Conservation (phyloP, 2,113 vertebrate species). For the Aspiorhynchus laticeps region DNA sequence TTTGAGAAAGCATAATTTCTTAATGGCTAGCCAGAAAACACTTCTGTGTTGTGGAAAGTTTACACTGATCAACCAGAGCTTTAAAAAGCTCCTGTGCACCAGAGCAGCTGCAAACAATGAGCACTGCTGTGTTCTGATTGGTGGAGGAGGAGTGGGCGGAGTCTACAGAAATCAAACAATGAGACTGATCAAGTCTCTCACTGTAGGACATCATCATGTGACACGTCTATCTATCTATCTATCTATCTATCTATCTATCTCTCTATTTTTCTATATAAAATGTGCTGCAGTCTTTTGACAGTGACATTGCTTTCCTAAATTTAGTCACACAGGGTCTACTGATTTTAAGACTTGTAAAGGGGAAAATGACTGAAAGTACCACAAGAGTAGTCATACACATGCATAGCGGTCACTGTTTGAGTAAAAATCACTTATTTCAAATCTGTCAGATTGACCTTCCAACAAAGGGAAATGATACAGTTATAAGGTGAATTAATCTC, state of each 20-base stretch:
- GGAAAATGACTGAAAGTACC: neutral
- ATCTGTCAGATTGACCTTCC: neutral
- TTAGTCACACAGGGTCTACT: conserved; percentile 49
- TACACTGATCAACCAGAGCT: neutral
- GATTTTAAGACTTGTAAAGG: neutral
- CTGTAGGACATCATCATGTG: neutral
- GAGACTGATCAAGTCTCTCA: neutral
- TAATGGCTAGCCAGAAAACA: neutral
- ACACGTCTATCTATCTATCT: neutral
- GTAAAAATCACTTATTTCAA: neutral
- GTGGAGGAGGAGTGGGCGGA: neutral
- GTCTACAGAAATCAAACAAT: neutral
- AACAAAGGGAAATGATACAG: neutral
- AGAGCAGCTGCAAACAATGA: neutral
- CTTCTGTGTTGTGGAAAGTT: neutral
- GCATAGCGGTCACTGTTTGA: conserved; percentile 6
- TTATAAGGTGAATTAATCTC: neutral
- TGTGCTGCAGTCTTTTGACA: neutral
- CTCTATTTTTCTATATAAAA: too few species aligned
- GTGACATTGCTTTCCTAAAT: conserved; percentile 20
- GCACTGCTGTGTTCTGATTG: neutral
- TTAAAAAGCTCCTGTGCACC: neutral
- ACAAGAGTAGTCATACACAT: neutral
- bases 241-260: too few species aligned
- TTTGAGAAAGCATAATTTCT: neutral